A percentile compares a stretch with the other conserved stretches of the same genome.
These are phyloP conservation scores for Stomatorhinus ivindoensis DNA, from an alignment of 2,113 vertebrate genomes.

Conservation along the genomic window DNA sequence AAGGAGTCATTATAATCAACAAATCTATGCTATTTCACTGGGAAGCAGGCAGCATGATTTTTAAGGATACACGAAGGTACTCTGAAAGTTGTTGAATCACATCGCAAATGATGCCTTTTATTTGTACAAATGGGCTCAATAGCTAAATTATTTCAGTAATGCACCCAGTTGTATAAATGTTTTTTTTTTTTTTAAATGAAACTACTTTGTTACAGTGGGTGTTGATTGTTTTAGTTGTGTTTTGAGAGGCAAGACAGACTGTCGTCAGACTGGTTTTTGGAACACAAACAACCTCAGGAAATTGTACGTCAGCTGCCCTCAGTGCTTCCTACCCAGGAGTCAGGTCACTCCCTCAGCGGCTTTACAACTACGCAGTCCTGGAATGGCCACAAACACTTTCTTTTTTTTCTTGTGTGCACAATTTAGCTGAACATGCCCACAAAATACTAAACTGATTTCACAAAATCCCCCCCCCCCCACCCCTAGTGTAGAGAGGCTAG, in stretches of 20 bases:
- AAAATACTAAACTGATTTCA: neutral
- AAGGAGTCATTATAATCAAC: neutral
- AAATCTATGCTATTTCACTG: neutral
- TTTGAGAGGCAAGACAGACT: neutral
- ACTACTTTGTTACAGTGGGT: neutral
- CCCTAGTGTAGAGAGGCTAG: neutral
- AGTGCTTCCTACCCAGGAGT: neutral
- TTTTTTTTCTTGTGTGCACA: neutral
- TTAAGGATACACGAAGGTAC: neutral
- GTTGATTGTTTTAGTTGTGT: neutral
- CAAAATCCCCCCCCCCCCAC: neutral
- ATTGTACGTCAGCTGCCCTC: neutral
- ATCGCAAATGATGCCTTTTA: neutral
- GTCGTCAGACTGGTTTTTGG: neutral
- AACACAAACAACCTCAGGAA: neutral
- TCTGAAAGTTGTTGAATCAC: neutral
- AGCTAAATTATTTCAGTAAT: neutral
- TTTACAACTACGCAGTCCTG: neutral
- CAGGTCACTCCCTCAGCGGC: neutral
- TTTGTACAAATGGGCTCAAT: neutral
- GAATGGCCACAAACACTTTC: neutral
- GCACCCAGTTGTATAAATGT: neutral
- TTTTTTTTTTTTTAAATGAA: neutral
- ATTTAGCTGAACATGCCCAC: neutral
- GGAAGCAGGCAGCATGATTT: neutral